These are phyloP conservation scores for Oriolus oriolus DNA, from an alignment of 2,113 vertebrate species.

Conservation along the genomic window DNA sequence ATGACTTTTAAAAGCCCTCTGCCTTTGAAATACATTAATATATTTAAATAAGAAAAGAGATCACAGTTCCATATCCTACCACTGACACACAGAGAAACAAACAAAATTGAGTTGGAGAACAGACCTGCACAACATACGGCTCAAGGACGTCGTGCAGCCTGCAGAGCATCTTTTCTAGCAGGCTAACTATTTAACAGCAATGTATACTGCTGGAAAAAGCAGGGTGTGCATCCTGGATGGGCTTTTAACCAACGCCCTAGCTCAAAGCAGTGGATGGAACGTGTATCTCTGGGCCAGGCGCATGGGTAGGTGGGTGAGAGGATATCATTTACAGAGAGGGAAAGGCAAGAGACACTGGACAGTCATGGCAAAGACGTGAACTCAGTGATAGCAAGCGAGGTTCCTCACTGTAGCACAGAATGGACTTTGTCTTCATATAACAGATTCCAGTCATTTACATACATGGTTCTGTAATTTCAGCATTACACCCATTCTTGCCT, in stretches of 20 bases:
- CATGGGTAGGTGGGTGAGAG: not conserved
- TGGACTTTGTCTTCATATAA: not conserved
- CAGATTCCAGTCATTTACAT: not conserved
- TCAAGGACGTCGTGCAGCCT: not conserved
- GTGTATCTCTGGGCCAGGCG: not conserved
- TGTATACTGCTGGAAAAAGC: not conserved
- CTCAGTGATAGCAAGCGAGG: not conserved
- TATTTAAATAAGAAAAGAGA: constrained; percentile 32
- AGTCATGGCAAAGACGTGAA: not conserved
- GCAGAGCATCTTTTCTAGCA: not conserved
- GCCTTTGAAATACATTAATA: constrained; percentile 49
- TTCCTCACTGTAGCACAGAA: not conserved
- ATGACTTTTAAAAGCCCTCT: constrained; percentile 17
- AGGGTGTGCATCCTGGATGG: not conserved
- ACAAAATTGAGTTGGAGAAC: constrained; percentile 1
- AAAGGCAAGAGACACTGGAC: not conserved
- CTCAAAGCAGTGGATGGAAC: not conserved
- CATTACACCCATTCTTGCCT: not conserved
- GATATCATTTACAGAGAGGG: not conserved
- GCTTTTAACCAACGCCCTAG: not conserved
- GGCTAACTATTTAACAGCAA: constrained; percentile 29
- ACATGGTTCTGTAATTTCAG: not conserved
- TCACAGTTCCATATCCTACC: not conserved
- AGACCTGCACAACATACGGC: constrained; percentile 1
- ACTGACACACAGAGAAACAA: not conserved